These are phyloP conservation scores for Nebria salina DNA, from an alignment of 2,888 invertebrate species.

Conservation along the genomic window DNA sequence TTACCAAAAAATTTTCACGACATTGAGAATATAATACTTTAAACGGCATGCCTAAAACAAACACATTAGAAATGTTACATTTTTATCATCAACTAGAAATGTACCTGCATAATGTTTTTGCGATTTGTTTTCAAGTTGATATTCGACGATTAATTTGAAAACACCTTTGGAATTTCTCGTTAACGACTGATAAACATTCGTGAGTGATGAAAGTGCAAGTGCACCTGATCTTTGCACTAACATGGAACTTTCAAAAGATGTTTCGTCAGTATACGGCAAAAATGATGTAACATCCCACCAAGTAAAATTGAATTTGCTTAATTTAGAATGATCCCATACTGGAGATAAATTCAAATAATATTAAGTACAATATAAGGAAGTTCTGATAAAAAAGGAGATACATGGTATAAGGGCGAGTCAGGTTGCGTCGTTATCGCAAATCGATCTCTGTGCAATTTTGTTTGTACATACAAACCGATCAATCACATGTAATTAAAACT, in stretches of 20 bases:
- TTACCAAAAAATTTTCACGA: constrained; percentile 90
- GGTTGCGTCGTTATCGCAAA: neutral
- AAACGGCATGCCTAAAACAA: constrained; percentile 80
- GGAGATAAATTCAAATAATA: constrained; percentile 53
- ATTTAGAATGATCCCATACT: constrained; percentile 92
- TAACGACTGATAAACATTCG: constrained; percentile 89
- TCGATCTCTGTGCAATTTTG: too few species aligned
- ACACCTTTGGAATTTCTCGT: constrained; percentile 89
- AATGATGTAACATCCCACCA: constrained; percentile 94
- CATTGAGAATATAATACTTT: constrained; percentile 86
- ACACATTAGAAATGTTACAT: neutral
- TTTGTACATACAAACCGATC: too few species aligned
- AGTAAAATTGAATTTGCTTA: constrained; percentile 86
- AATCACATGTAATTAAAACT: too few species aligned
- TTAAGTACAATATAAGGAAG: neutral
- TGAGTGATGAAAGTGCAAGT: constrained; percentile 84
- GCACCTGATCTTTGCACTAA: constrained; percentile 82
- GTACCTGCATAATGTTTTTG: constrained; percentile 80
- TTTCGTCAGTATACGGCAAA: constrained; percentile 84
- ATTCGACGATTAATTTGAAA: constrained; percentile 81
- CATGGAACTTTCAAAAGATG: constrained; percentile 84
- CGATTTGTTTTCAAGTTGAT: constrained; percentile 81
- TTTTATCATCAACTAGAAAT: neutral
- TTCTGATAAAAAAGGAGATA: too few species aligned
- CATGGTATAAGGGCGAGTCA: too few species aligned